Conservation (phyloP, 2,888 invertebrate species). For the Lasioglossum lativentre region DNA sequence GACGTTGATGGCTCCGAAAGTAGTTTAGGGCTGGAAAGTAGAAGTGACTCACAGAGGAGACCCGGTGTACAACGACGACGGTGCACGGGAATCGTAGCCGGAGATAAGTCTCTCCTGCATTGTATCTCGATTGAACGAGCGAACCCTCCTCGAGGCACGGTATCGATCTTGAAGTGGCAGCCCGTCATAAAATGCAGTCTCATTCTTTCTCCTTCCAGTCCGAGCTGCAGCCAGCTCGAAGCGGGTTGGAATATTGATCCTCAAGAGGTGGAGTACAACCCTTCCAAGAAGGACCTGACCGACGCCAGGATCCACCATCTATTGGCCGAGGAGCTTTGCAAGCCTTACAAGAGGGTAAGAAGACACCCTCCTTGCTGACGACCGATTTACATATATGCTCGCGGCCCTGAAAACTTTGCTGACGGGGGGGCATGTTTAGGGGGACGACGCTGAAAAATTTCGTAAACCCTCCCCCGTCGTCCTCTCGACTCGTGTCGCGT, state of each 20-base stretch:
- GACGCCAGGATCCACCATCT: constrained; percentile 98
- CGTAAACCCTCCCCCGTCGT: background rate
- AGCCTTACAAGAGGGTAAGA: constrained; percentile 94
- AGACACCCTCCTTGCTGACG: constrained; percentile 78
- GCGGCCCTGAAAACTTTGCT: constrained; percentile 39
- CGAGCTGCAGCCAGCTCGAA: constrained; percentile 94
- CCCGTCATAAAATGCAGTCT: constrained; percentile 67
- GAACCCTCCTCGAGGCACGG: constrained; percentile 44
- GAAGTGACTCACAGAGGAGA: constrained; percentile 5
- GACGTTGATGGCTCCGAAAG: constrained; percentile 15
- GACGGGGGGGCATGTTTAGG: constrained; percentile 26
- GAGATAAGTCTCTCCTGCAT: constrained; percentile 49
- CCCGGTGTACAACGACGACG: background rate
- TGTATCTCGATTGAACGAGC: constrained; percentile 55
- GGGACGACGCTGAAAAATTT: background rate
- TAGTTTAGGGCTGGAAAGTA: constrained; percentile 9
- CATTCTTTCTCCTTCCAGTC: constrained; percentile 85
- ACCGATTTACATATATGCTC: constrained; percentile 26
- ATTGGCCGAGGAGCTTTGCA: constrained; percentile 94
- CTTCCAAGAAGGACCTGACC: constrained; percentile 95
- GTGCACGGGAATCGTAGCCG: constrained; percentile 20
- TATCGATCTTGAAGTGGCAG: constrained; percentile 65
- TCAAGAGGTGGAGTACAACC: constrained; percentile 96
- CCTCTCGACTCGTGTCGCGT: background rate
- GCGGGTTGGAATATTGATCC: constrained; percentile 96